Percentiles rank a stretch among this genome's conserved stretches.
phyloP scores from a whole-genome alignment of 37 sponge, comb jelly and placozoan species.

The Mnemiopsis leidyi region DNA sequence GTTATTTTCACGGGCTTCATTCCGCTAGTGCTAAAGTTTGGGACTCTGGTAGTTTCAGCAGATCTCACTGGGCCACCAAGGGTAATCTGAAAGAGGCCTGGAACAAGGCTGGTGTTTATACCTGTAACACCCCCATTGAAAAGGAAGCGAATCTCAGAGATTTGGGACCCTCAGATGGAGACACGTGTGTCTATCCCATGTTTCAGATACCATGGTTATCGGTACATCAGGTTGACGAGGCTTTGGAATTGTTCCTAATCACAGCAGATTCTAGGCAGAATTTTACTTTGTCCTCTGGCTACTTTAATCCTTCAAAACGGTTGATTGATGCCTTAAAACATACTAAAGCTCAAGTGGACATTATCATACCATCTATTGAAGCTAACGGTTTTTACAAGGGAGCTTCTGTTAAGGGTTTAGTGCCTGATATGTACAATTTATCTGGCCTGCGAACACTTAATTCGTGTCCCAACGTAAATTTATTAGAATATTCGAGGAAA shows the following conservation, averaged over 20 bases:
- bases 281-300: constrained; percentile 38
- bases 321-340: not conserved
- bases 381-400: constrained; percentile 46
- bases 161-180: not conserved
- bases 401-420: not conserved
- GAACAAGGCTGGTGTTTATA: not conserved
- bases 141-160: not conserved
- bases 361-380: constrained; percentile 22
- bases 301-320: constrained; percentile 37
- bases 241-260: not conserved
- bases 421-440: constrained; percentile 44
- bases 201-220: constrained; percentile 9
- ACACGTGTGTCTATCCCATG: constrained; percentile 21
- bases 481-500: not conserved
- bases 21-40: not conserved
- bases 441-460: not conserved
- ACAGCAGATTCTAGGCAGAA: not conserved
- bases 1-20: not conserved
- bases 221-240: constrained; percentile 33
- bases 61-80: not conserved
- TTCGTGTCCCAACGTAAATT: not conserved
- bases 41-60: not conserved
- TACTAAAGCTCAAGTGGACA: not conserved
- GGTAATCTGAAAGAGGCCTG: not conserved
- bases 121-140: not conserved